Percentiles rank a stretch among this genome's conserved stretches.
Conservation (phyloP, 2,888 invertebrate genomes). For the Nomada ferruginata region DNA sequence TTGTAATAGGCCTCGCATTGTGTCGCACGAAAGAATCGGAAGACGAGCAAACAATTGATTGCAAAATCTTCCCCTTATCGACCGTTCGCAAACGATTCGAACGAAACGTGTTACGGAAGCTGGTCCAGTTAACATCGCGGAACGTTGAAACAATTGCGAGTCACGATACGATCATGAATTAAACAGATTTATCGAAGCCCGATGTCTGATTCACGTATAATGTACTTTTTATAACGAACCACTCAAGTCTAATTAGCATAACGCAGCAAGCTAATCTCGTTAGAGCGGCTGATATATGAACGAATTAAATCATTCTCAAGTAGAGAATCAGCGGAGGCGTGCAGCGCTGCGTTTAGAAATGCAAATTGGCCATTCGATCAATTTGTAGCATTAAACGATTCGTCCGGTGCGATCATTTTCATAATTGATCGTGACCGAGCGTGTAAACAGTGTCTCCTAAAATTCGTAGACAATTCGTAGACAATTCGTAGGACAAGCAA, state of each 20-base stretch:
- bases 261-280: slow-evolving; percentile 38
- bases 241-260: slow-evolving; percentile 30
- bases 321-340: slow-evolving; percentile 55
- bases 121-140: too few species aligned
- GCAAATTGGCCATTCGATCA: slow-evolving; percentile 53
- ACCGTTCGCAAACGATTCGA: too few species aligned
- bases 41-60: too few species aligned
- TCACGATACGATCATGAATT: neutral
- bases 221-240: slow-evolving; percentile 15
- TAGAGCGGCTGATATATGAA: slow-evolving; percentile 50
- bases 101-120: too few species aligned
- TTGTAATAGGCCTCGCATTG: too few species aligned
- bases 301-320: slow-evolving; percentile 58
- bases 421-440: slow-evolving; percentile 25
- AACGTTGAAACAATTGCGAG: too few species aligned
- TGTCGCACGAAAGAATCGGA: too few species aligned
- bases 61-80: too few species aligned
- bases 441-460: neutral
- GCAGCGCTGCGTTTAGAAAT: slow-evolving; percentile 39
- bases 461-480: too few species aligned
- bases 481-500: too few species aligned
- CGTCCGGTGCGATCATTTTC: slow-evolving; percentile 44
- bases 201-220: neutral
- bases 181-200: neutral
- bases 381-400: slow-evolving; percentile 56